Evolutionary conservation across 1,140 invertebrate genomes (phyloP).

Genomic region (Scaptodrosophila lebanonensis): DNA sequence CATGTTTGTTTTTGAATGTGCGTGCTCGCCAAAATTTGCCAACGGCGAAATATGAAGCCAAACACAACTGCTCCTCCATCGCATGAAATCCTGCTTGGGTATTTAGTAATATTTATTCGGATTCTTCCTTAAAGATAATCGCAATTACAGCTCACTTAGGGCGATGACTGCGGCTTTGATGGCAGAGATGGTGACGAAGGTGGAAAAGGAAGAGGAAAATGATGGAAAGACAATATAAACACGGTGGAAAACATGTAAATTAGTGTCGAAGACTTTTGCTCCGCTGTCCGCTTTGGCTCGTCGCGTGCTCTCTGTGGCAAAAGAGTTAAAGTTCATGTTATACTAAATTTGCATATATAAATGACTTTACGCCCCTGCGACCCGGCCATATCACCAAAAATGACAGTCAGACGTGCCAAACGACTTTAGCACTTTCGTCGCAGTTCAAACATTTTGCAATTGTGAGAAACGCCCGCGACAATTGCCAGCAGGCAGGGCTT

Average conservation of each 20-base stretch:
- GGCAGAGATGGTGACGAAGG: background rate
- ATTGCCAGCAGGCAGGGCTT: constrained; percentile 44
- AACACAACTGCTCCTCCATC: no score
- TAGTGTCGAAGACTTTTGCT: constrained; percentile 54
- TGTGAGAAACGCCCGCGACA: no score
- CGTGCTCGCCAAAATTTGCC: no score
- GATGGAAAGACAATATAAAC: constrained; percentile 59
- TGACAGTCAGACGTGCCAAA: no score
- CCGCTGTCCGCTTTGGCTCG: constrained; percentile 20
- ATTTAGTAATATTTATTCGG: background rate
- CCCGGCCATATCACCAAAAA: no score
- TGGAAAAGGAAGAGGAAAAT: constrained; percentile 5
- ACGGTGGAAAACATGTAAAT: constrained; percentile 64
- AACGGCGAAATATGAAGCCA: no score
- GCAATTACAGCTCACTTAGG: constrained; percentile 55
- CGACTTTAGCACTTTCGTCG: no score
- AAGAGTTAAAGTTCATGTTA: constrained; percentile 68
- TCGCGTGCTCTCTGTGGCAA: constrained; percentile 24
- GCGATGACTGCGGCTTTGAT: constrained; percentile 12
- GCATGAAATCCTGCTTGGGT: background rate
- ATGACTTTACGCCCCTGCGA: constrained; percentile 46
- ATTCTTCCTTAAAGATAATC: constrained; percentile 44
- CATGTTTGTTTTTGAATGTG: no score
- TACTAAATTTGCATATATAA: constrained; percentile 70
- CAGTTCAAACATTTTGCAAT: no score